These are phyloP conservation scores for Troides oblongomaculatus DNA, from an alignment of 2,888 invertebrate genomes.

Conservation along the genomic window DNA sequence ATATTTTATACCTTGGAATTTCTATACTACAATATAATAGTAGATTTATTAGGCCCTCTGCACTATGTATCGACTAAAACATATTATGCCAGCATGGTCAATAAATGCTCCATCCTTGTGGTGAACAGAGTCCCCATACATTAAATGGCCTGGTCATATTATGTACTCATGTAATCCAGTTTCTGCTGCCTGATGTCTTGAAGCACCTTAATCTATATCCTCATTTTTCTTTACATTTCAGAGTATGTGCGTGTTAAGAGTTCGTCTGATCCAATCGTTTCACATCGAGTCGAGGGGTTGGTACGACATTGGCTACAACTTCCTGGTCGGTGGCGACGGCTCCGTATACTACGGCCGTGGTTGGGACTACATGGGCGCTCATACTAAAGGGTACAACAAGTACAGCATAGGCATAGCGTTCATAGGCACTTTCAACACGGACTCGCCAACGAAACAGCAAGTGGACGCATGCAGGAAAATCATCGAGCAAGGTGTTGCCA, in stretches of 20 bases:
- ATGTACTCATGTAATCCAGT: neutral
- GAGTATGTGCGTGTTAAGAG: slow-evolving; percentile 80
- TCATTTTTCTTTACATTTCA: slow-evolving; percentile 47
- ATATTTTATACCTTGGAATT: no score
- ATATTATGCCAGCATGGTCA: no score
- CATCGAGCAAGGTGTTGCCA: slow-evolving; percentile 81
- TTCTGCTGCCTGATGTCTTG: neutral
- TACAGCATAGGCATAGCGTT: slow-evolving; percentile 85
- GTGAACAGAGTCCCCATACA: no score
- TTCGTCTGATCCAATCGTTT: slow-evolving; percentile 82
- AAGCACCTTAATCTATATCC: neutral
- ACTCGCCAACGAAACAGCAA: slow-evolving; percentile 69
- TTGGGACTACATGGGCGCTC: slow-evolving; percentile 87
- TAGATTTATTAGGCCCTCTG: no score
- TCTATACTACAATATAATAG: no score
- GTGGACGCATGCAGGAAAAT: slow-evolving; percentile 82
- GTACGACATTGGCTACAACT: slow-evolving; percentile 88
- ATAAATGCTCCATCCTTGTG: no score
- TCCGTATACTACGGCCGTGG: slow-evolving; percentile 86
- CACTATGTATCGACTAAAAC: no score
- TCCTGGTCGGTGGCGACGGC: slow-evolving; percentile 89
- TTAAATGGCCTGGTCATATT: no score
- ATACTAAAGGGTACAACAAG: slow-evolving; percentile 83
- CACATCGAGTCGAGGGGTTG: slow-evolving; percentile 84
- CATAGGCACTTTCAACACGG: slow-evolving; percentile 84